These are phyloP conservation scores for Tipula unca DNA, from an alignment of 2,888 invertebrate species.

Conservation along the genomic window DNA sequence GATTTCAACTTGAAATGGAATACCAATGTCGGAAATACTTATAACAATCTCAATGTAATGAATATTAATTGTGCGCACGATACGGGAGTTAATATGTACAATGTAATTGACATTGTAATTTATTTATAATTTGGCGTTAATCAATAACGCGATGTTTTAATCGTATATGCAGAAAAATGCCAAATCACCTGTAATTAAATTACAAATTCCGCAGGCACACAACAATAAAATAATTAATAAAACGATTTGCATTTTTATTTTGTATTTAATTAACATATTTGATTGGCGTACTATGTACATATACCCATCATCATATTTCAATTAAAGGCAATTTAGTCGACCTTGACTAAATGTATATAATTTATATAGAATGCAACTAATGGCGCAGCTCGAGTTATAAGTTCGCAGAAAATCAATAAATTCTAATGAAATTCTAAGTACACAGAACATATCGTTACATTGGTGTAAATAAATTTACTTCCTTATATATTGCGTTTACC, in stretches of 20 bases:
- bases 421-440: not conserved
- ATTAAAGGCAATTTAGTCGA: not conserved
- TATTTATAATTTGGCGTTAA: not conserved
- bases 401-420: not conserved
- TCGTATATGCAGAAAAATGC: not conserved
- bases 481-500: not conserved
- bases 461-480: not conserved
- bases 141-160: conserved; percentile 1
- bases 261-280: not conserved
- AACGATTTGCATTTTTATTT: not conserved
- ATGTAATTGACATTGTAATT: not conserved
- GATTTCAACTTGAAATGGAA: not conserved
- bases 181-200: not conserved
- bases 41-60: not conserved
- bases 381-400: not conserved
- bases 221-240: not conserved
- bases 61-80: not conserved
- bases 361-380: not conserved
- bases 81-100: not conserved
- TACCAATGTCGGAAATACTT: not conserved
- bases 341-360: not conserved
- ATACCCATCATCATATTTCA: conserved; percentile 4
- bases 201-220: not conserved
- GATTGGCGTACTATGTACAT: not conserved
- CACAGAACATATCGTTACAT: not conserved